phyloP scores from a whole-genome alignment of 2,888 invertebrate genomes.

The Chrysopilus asiliformis region DNA sequence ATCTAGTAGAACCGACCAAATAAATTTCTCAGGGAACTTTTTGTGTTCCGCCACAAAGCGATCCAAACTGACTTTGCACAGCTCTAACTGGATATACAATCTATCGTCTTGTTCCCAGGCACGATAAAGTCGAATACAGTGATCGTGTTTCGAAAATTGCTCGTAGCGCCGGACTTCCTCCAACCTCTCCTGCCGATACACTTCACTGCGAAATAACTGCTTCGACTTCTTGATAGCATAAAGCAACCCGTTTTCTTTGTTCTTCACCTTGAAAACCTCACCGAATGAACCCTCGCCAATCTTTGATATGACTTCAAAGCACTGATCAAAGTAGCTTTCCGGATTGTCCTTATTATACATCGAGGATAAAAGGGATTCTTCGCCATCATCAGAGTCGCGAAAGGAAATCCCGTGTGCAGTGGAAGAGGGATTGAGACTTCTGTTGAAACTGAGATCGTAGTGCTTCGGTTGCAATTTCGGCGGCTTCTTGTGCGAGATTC shows the following conservation, averaged over 20 bases:
- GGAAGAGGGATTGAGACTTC: constrained; percentile 23
- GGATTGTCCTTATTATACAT: constrained; percentile 31
- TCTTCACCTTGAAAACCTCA: constrained; percentile 53
- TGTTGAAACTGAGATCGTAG: constrained; percentile 28
- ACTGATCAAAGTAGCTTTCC: constrained; percentile 50
- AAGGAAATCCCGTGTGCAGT: constrained; percentile 33
- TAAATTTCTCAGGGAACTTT: constrained; percentile 43
- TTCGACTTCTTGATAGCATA: constrained; percentile 61
- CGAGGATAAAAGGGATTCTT: constrained; percentile 24
- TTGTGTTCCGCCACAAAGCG: constrained; percentile 42
- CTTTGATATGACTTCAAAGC: constrained; percentile 45
- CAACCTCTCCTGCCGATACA: constrained; percentile 42
- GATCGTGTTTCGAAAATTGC: constrained; percentile 48
- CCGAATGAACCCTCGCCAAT: constrained; percentile 67
- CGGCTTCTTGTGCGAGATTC: too few species aligned
- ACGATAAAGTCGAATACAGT: constrained; percentile 50
- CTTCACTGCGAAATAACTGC: constrained; percentile 44
- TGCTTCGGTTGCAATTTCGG: constrained; percentile 25
- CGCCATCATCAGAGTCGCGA: constrained; percentile 17
- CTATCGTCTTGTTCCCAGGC: constrained; percentile 62
- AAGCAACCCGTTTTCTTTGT: constrained; percentile 46
- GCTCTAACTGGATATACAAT: constrained; percentile 56
- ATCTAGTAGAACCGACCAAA: constrained; percentile 56
- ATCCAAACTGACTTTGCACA: constrained; percentile 49
- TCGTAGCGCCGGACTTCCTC: constrained; percentile 57